Percentiles rank a stretch among this genome's conserved stretches.
phyloP scores from a whole-genome alignment of 2,888 invertebrate species.

The Megastigmus dorsalis region DNA sequence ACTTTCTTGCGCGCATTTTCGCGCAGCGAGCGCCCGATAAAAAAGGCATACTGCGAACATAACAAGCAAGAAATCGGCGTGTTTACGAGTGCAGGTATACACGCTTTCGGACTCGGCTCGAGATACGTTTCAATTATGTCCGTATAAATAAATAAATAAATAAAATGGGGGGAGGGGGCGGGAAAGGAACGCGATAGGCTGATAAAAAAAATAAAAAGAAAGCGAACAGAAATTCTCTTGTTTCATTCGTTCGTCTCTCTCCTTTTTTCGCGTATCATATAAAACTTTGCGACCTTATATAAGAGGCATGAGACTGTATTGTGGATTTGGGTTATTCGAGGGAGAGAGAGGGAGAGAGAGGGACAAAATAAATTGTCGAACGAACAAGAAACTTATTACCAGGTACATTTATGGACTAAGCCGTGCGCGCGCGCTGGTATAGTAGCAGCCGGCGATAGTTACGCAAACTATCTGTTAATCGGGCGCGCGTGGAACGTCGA shows the following conservation, averaged over 20 bases:
- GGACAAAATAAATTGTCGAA: conserved; percentile 24
- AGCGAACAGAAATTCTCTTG: no score
- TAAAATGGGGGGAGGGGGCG: no score
- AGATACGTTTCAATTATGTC: conserved; percentile 1
- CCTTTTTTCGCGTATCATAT: neutral
- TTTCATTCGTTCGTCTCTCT: neutral
- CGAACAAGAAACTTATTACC: conserved; percentile 37
- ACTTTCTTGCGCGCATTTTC: conserved; percentile 18
- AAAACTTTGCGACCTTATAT: conserved; percentile 18
- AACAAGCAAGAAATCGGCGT: conserved; percentile 8
- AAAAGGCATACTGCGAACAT: no score
- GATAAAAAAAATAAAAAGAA: neutral
- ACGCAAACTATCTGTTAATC: conserved; percentile 51
- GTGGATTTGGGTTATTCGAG: conserved; percentile 21
- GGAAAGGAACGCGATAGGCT: neutral
- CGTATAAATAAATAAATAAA: conserved; percentile 26
- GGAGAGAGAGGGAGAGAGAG: neutral
- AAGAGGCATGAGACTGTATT: neutral
- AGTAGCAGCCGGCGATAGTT: conserved; percentile 30
- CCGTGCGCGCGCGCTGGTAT: neutral
- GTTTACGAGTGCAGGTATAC: neutral
- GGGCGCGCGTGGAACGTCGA: conserved; percentile 1
- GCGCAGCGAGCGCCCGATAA: no score
- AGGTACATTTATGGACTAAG: neutral
- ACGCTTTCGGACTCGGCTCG: neutral